Base-by-base conservation (phyloP, 2,888 invertebrate species). In the Melinopterus prodromus region DNA sequence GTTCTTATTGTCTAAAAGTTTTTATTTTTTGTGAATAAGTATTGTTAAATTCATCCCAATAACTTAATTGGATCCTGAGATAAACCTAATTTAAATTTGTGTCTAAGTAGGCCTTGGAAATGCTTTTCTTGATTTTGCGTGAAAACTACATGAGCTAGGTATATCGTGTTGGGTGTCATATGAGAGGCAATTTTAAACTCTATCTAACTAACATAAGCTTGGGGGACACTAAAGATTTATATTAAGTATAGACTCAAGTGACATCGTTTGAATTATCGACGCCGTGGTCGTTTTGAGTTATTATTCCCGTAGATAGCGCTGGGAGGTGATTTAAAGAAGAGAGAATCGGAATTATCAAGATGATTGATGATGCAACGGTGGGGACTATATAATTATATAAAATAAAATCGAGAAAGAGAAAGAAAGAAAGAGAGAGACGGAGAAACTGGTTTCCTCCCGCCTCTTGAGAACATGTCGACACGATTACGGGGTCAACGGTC, bases 311-410 rank as follows among this genome's bases (percentile, higher is more conserved):
- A 36, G 70, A 35, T 70, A 86, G 86, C 86, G 86, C 86, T 87
- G 86, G 84, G 86, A 86, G 84, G 84, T 84, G 83, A 85, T 81
- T 83, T 85, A 87, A 87, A 85, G 85, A 84, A 85, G 85, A 84
- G 87, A 87, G 86, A 88, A 87, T 88, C 87, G 86, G 87, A 86
- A 87, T 88, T 87, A 88, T 88, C 87, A 85, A 87, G 87, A 88
- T 89, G 88, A 89, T 88, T 87, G 88, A 88, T 88, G 88, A 88
- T 87, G 88, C 83, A 88, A 88, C 87, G 88, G 86, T 86, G 85
- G 87, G 87, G 87, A 87, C 86, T 85, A 84, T 88, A 87, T 88
- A 88, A 89, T 89, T 89, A 89, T 87, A 85, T 83, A 84, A 85
- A 84, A 83, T 85, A 85, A 85, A 83, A 83, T 77, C 15, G 70